Conservation (phyloP, 1,140 invertebrate genomes). For the Anoplophora glabripennis region DNA sequence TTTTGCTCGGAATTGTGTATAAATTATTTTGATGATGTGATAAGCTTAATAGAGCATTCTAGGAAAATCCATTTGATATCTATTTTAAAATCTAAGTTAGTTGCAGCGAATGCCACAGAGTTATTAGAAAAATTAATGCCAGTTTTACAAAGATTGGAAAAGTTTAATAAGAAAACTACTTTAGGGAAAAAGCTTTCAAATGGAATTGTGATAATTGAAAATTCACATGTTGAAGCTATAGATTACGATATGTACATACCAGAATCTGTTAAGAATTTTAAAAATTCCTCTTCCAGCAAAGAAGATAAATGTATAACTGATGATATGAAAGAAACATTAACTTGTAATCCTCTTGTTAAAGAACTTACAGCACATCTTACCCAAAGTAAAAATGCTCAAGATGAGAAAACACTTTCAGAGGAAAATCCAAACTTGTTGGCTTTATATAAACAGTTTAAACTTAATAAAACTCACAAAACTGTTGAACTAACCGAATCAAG, state of each 20-base stretch:
- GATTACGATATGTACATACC: slow-evolving; percentile 5
- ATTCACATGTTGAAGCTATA: slow-evolving; percentile 12
- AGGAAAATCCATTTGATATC: slow-evolving; percentile 37
- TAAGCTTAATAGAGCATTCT: slow-evolving; percentile 29
- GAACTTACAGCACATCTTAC: too few species aligned
- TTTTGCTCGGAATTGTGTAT: slow-evolving; percentile 43
- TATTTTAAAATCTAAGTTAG: slow-evolving; percentile 37
- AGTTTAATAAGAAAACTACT: slow-evolving; percentile 16
- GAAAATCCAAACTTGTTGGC: slow-evolving; percentile 1
- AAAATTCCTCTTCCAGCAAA: slow-evolving; percentile 1
- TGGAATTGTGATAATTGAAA: slow-evolving; percentile 39
- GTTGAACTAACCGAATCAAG: slow-evolving; percentile 28
- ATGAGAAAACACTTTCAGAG: slow-evolving; percentile 4
- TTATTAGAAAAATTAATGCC: slow-evolving; percentile 28
- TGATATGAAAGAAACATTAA: too few species aligned
- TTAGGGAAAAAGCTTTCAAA: slow-evolving; percentile 17
- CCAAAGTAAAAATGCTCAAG: too few species aligned
- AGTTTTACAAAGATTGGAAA: slow-evolving; percentile 35
- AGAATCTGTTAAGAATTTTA: slow-evolving; percentile 13
- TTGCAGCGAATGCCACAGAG: slow-evolving; percentile 12
- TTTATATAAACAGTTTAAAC: slow-evolving; percentile 28
- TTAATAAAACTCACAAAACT: slow-evolving; percentile 31
- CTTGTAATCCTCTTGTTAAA: too few species aligned
- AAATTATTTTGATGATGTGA: slow-evolving; percentile 31
- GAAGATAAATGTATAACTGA: too few species aligned